Base-by-base conservation (phyloP, 2,888 invertebrate genomes). In the Rhabditoides inermis region DNA sequence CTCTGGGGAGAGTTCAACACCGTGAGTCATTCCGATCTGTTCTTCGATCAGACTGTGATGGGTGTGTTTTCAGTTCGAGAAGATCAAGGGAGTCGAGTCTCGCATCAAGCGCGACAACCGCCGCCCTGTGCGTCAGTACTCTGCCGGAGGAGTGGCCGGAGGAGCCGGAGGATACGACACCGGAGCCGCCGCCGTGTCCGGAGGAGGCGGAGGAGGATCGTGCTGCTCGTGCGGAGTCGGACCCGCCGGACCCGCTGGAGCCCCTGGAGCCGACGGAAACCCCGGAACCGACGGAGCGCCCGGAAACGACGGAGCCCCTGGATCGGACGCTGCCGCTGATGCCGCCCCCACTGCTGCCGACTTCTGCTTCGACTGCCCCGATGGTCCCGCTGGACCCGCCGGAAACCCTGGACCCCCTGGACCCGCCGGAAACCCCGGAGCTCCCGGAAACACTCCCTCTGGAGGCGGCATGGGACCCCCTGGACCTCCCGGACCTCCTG, bases 331-430 rank as follows among this genome's bases (percentile, higher is more conserved):
- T 36, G 48, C 51, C 7, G 65, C 60, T 18, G 57, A 46, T 20
- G 49, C 55, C 32, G 55, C 59, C 10, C 61, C 65, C 48, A 53
- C 51, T 22, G 63, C 58, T 30, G 47, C 53, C 40, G 61, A 53
- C 55, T 66, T 61, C 66, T 70, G 61, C 65, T 63, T 62, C 60
- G 70, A 54, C 55, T 66, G 70, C 56, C 68, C 66, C 39, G 58
- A 65, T 49, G 67, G 65, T 45, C 61, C 61, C 45, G 55, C 65
- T 22, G 67, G 67, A 61, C 60, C 65, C 42, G 57, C 64, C 30
- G 71, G 71, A 60, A 53, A 51, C 36, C 54, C 65, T 40, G 72
- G 70, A 57, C 53, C 58, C 25, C 51, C 61, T 15, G 72, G 72
- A 56, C 62, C 56, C 18, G 51, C 62, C 22, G 70, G 70, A 59